Evolutionary conservation across 2,113 vertebrate species (phyloP), one percentile per base, ranked within the genome.

Genomic region (Mirounga angustirostris): DNA sequence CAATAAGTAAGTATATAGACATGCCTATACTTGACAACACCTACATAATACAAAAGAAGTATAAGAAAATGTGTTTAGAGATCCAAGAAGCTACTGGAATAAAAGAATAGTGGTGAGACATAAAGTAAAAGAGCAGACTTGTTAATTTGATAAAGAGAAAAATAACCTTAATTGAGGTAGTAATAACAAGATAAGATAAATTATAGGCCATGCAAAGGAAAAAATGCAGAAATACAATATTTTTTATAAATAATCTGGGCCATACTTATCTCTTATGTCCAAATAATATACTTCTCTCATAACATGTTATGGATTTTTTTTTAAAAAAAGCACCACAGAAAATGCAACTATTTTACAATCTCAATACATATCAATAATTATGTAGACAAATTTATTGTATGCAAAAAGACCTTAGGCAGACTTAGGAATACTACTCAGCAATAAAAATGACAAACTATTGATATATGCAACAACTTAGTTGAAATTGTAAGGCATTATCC

Each of bases 221-320:
- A 82, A 95, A 89, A 85, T 73, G 40, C 11, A 93, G 46, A 73
- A 46, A 5, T 80, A 4, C 43, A 8, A 7, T 40, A 61, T 50
- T 85, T 95, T 93, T 74, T 13, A 93, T 24, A 89, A 80, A 71
- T 93, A 80, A 94, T 33, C 24, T 83, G 15, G 52, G 2, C n/a
- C 22, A 82, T 46, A 61, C 22, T 52, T 63, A 24, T 33, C 11
- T 56, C 28, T 56, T 80, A 86, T 14, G 19, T 61, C n/a, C 80
- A 79, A 80, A 89, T 83, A 79, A 85, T 33, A 74, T 67, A 74
- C 61, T 79, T 78, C 86, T 78, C 86, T 87, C 46, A n/a, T 19
- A 36, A 22, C 61, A 78, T 59, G 43, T 83, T 58, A 89, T 67
- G 22, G 28, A 69, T 58, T 89, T 33, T 52, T 78, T 78, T 16